Evolutionary conservation across 2,888 invertebrate genomes (phyloP).

Genomic region (Trichogramma evanescens): DNA sequence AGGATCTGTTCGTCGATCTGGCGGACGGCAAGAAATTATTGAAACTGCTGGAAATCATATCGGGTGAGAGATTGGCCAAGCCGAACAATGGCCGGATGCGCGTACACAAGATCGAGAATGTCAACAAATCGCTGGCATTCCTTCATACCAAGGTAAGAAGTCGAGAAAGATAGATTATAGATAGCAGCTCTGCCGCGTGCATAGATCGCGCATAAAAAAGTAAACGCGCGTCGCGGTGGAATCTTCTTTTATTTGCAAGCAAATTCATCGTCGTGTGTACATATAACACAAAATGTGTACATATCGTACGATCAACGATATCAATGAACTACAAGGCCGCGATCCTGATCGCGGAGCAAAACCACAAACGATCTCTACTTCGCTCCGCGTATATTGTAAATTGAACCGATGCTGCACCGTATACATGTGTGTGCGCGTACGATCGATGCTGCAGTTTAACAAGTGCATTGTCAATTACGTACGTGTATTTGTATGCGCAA

Average conservation of each 20-base stretch:
- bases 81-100: conserved; percentile 95
- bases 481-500: no score
- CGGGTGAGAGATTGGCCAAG: conserved; percentile 92
- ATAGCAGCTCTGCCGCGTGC: neutral
- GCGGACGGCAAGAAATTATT: conserved; percentile 89
- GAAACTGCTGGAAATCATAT: conserved; percentile 95
- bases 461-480: no score
- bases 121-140: conserved; percentile 94
- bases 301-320: no score
- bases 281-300: no score
- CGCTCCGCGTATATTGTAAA: no score
- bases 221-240: neutral
- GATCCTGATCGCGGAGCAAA: no score
- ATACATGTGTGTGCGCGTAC: no score
- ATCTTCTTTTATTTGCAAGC: neutral
- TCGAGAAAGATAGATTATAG: no score
- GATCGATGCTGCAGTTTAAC: no score
- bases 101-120: conserved; percentile 98
- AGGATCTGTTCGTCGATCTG: conserved; percentile 92
- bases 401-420: no score
- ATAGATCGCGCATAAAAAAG: neutral
- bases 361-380: no score
- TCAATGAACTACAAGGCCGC: no score
- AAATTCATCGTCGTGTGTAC: neutral
- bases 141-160: conserved; percentile 78